These are phyloP conservation scores for Potamarius usumacintae DNA, from an alignment of 2,113 vertebrate species.

Conservation along the genomic window DNA sequence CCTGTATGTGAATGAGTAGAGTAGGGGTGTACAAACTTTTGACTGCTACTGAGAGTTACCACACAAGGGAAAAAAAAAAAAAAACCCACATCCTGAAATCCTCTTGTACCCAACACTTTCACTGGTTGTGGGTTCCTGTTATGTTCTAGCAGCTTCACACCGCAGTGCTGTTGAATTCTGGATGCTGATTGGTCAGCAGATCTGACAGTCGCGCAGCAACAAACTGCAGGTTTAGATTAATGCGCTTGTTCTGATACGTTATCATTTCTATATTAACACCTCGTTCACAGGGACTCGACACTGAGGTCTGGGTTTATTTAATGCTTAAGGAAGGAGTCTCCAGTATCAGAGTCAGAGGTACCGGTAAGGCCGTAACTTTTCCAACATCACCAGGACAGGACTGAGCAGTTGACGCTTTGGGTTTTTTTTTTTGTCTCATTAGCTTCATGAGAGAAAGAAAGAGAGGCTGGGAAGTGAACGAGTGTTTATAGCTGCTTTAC, in stretches of 20 bases:
- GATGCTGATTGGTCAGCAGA: neutral
- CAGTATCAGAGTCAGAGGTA: neutral
- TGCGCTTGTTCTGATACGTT: neutral
- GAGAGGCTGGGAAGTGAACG: neutral
- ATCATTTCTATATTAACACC: neutral
- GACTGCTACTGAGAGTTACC: too few species aligned
- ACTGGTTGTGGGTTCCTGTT: neutral
- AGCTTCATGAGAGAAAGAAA: too few species aligned
- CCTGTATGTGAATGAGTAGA: too few species aligned
- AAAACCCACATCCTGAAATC: too few species aligned
- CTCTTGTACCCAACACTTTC: neutral
- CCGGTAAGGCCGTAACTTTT: neutral
- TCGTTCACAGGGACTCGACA: neutral
- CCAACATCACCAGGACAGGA: too few species aligned
- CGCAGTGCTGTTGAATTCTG: neutral
- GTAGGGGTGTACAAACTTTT: too few species aligned
- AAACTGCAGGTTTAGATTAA: neutral
- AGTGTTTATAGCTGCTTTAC: neutral
- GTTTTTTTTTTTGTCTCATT: too few species aligned
- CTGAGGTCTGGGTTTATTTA: neutral
- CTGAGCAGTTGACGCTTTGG: too few species aligned
- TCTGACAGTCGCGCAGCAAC: neutral
- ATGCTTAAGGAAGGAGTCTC: neutral
- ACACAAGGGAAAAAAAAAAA: too few species aligned
- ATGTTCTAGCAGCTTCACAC: neutral